Percentiles rank a stretch among this genome's conserved stretches.
phyloP scores from a whole-genome alignment of 2,888 invertebrate species.

The Caenorhabditis sinica region DNA sequence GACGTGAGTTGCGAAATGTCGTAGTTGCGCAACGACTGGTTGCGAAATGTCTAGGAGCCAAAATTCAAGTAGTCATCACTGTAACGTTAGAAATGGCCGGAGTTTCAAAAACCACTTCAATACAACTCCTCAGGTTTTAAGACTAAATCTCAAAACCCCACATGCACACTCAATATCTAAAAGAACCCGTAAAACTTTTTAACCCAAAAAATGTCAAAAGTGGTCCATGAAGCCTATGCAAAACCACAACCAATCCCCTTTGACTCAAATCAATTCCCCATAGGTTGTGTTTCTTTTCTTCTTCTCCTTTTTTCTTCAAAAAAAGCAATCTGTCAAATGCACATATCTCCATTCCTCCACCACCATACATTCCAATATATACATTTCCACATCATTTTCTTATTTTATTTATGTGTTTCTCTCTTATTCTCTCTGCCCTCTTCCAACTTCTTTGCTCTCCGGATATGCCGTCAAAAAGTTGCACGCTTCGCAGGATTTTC shows the following conservation, averaged over 20 bases:
- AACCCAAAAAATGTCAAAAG: too few species aligned
- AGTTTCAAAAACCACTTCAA: too few species aligned
- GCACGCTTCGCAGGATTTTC: slow-evolving; percentile 20
- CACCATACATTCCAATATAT: background rate
- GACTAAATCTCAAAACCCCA: too few species aligned
- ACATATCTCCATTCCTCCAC: slow-evolving; percentile 12
- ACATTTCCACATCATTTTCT: slow-evolving; percentile 27
- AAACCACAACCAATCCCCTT: background rate
- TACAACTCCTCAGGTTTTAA: too few species aligned
- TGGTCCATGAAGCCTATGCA: background rate
- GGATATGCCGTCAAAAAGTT: slow-evolving; percentile 43
- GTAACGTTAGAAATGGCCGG: too few species aligned
- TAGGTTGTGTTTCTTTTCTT: slow-evolving; percentile 12
- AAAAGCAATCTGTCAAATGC: slow-evolving; percentile 48
- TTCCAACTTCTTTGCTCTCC: background rate
- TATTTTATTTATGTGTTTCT: slow-evolving; percentile 34
- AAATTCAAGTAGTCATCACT: too few species aligned
- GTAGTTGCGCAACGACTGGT: too few species aligned
- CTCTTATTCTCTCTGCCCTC: background rate
- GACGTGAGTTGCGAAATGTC: too few species aligned
- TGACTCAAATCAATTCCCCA: slow-evolving; percentile 24
- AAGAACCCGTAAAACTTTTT: too few species aligned
- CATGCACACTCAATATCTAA: too few species aligned
- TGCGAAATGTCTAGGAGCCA: too few species aligned
- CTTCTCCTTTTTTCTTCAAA: background rate